These are phyloP conservation scores for Chauna torquata DNA, from an alignment of 2,113 vertebrate species.

Conservation along the genomic window DNA sequence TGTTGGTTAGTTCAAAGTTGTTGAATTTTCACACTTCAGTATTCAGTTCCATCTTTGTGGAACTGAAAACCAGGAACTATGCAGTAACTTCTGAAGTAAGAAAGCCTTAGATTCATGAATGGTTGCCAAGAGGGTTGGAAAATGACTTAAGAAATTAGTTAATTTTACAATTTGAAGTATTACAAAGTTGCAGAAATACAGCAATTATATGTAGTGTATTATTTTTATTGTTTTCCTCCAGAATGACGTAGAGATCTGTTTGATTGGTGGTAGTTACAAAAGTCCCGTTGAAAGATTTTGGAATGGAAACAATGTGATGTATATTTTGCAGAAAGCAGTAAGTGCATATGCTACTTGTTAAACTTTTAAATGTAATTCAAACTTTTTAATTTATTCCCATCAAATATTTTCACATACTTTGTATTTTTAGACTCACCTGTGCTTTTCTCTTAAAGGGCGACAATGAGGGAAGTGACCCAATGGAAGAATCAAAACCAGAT, in stretches of 20 bases:
- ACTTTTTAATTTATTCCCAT: neutral
- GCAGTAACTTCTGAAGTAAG: neutral
- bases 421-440: neutral
- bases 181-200: neutral
- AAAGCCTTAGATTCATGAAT: neutral
- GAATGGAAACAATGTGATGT: constrained; percentile 68
- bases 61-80: too few species aligned
- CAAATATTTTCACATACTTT: neutral
- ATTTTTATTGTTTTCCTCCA: constrained; percentile 1
- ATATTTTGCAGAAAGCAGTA: constrained; percentile 87
- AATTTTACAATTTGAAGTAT: neutral
- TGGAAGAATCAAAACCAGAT: constrained; percentile 48
- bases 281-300: constrained; percentile 76
- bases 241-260: constrained; percentile 79
- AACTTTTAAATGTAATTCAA: neutral
- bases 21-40: neutral
- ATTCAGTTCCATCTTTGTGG: neutral
- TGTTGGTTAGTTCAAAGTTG: neutral
- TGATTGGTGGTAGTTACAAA: constrained; percentile 61
- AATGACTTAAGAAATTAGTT: neutral
- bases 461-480: constrained; percentile 34
- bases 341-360: neutral
- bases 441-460: constrained; percentile 33
- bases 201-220: neutral
- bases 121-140: neutral